Percentiles rank a stretch among this genome's conserved stretches.
Conservation (phyloP, 2,888 invertebrate genomes). For the Bhutanitis thaidina region DNA sequence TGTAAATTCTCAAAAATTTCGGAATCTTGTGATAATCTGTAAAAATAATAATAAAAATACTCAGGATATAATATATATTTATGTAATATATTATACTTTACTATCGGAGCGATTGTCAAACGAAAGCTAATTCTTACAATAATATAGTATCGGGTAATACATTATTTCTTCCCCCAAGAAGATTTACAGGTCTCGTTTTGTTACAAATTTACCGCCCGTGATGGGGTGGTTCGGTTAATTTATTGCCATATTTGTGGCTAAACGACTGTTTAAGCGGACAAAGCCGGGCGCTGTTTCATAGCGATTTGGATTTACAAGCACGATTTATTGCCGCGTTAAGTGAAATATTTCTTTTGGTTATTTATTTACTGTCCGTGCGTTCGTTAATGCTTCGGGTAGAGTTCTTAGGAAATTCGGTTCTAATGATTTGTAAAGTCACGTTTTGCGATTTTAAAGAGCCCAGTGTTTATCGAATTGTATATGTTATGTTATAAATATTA, state of each 20-base stretch:
- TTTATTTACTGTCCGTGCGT: conserved; percentile 6
- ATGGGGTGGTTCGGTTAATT: conserved; percentile 47
- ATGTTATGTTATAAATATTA: too few relatives aligned
- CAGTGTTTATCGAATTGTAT: too few relatives aligned
- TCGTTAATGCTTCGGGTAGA: neutral
- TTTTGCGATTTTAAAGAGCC: too few relatives aligned
- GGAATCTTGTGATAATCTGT: too few relatives aligned
- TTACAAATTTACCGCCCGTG: conserved; percentile 27
- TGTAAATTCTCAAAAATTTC: too few relatives aligned
- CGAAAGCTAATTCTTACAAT: conserved; percentile 2
- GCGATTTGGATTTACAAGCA: conserved; percentile 1
- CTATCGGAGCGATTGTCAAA: conserved; percentile 8
- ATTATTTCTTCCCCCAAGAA: conserved; percentile 1
- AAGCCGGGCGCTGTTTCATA: conserved; percentile 19
- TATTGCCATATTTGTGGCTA: conserved; percentile 67
- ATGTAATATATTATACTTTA: too few relatives aligned
- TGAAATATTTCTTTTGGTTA: conserved; percentile 11
- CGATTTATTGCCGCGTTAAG: conserved; percentile 19
- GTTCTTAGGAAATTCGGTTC: neutral
- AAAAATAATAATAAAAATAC: too few relatives aligned
- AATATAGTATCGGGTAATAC: conserved; percentile 2
- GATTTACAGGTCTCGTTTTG: conserved; percentile 17
- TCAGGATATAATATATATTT: too few relatives aligned
- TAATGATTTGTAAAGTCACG: neutral
- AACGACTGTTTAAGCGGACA: conserved; percentile 48